These are phyloP conservation scores for Gephyroberyx darwinii DNA, from an alignment of 2,797 vertebrate genomes.

Conservation along the genomic window DNA sequence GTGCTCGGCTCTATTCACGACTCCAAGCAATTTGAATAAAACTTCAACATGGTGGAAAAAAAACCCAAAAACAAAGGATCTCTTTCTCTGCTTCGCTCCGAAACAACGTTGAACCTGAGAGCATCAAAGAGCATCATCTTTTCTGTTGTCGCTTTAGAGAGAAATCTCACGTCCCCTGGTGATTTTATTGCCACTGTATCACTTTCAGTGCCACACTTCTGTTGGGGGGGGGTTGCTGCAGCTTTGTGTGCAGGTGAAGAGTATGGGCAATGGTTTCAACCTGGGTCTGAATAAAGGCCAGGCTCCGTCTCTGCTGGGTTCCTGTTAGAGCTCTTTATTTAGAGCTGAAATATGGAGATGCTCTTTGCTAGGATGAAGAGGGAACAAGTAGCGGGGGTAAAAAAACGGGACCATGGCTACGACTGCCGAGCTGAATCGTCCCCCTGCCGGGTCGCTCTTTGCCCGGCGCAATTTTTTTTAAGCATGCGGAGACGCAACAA, in stretches of 20 bases:
- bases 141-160: slow-evolving; percentile 17
- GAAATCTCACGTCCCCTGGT: slow-evolving; percentile 19
- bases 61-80: background rate
- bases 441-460: slow-evolving; percentile 52
- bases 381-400: slow-evolving; percentile 52
- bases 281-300: slow-evolving; percentile 51
- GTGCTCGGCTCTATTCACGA: slow-evolving; percentile 40
- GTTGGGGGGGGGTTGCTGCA: slow-evolving; percentile 24
- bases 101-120: slow-evolving; percentile 28
- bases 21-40: slow-evolving; percentile 46
- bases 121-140: slow-evolving; percentile 31
- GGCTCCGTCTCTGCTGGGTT: slow-evolving; percentile 56
- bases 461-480: slow-evolving; percentile 34
- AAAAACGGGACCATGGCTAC: slow-evolving; percentile 30
- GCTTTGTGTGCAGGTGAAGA: slow-evolving; percentile 70
- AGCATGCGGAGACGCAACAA: slow-evolving; percentile 28
- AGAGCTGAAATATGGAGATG: slow-evolving; percentile 73
- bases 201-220: slow-evolving; percentile 47
- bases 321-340: slow-evolving; percentile 66
- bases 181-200: slow-evolving; percentile 63
- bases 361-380: slow-evolving; percentile 58
- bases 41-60: slow-evolving; percentile 21
- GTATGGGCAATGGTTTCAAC: slow-evolving; percentile 53
- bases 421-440: slow-evolving; percentile 52
- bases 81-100: slow-evolving; percentile 15